Conservation (phyloP, 2,888 invertebrate genomes). For the Lasioglossum vierecki region DNA sequence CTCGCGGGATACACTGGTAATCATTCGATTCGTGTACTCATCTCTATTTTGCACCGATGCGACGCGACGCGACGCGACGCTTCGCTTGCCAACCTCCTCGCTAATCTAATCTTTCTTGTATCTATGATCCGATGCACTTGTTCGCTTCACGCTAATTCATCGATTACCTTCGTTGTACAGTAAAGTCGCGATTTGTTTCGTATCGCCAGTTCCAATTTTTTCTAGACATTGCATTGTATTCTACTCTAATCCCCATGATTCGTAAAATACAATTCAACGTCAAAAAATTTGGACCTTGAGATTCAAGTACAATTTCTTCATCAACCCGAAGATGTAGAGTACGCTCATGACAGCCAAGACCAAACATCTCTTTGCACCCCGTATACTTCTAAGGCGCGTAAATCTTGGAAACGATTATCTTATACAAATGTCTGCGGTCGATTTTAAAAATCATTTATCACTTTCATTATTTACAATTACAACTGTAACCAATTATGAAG, state of each 20-base stretch:
- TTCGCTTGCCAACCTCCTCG: conserved; percentile 3
- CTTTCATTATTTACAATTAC: neutral
- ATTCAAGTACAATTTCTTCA: no score
- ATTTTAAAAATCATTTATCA: neutral
- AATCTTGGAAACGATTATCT: neutral
- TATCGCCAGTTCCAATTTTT: no score
- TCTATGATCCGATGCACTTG: neutral
- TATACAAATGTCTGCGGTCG: neutral
- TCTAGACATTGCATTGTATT: no score
- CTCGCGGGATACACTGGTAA: conserved; percentile 86
- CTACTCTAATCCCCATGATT: no score
- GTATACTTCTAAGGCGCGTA: neutral
- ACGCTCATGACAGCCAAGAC: no score
- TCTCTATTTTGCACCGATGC: neutral
- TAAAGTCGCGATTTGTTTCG: no score
- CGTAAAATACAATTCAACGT: no score
- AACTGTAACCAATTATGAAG: neutral
- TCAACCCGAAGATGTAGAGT: no score
- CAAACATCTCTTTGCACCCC: neutral
- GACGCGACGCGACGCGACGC: neutral
- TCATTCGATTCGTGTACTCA: conserved; percentile 4
- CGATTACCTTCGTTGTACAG: neutral
- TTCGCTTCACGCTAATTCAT: neutral
- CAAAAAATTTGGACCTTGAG: no score
- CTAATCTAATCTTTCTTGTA: neutral